phyloP scores from a whole-genome alignment of 2,797 vertebrate genomes.

The Enteromius unitaeniatus region DNA sequence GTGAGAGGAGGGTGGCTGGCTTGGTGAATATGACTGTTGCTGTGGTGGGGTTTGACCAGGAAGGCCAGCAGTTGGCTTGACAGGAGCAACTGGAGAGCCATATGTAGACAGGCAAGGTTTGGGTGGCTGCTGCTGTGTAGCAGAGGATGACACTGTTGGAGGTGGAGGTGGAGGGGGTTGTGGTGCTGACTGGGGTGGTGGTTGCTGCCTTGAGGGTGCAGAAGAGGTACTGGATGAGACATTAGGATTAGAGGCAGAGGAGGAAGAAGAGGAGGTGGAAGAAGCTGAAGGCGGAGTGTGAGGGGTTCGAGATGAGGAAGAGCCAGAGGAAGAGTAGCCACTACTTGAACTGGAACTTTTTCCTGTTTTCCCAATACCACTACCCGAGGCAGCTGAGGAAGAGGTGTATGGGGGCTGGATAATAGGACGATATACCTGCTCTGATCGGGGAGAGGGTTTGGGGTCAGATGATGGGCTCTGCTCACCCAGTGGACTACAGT shows the following conservation, averaged over 20 bases:
- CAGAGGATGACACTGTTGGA: conserved; percentile 69
- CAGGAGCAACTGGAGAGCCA: conserved; percentile 74
- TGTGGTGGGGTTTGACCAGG: conserved; percentile 80
- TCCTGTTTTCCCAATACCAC: conserved; percentile 65
- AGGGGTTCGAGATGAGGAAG: conserved; percentile 76
- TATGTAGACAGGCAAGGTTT: conserved; percentile 76
- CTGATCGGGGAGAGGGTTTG: conserved; percentile 70
- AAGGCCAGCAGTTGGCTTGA: conserved; percentile 81
- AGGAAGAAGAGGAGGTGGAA: conserved; percentile 76
- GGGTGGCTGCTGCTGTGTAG: conserved; percentile 71
- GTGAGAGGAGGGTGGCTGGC: conserved; percentile 73
- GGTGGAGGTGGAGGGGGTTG: conserved; percentile 74
- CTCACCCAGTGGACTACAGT: conserved; percentile 88
- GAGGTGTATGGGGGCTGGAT: conserved; percentile 83
- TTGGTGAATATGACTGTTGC: conserved; percentile 77
- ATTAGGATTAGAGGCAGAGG: conserved; percentile 77
- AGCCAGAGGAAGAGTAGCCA: conserved; percentile 83
- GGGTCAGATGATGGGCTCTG: conserved; percentile 81
- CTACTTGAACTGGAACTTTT: conserved; percentile 76
- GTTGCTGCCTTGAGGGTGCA: conserved; percentile 77
- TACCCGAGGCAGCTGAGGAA: conserved; percentile 63
- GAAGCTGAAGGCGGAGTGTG: conserved; percentile 78
- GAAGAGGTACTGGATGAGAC: conserved; percentile 67
- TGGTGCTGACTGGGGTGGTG: conserved; percentile 75
- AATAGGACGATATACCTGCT: conserved; percentile 85